A percentile compares a stretch with the other conserved stretches of the same genome.
These are phyloP conservation scores for Vanessa tameamea DNA, from an alignment of 1,140 invertebrate genomes.

Conservation along the genomic window DNA sequence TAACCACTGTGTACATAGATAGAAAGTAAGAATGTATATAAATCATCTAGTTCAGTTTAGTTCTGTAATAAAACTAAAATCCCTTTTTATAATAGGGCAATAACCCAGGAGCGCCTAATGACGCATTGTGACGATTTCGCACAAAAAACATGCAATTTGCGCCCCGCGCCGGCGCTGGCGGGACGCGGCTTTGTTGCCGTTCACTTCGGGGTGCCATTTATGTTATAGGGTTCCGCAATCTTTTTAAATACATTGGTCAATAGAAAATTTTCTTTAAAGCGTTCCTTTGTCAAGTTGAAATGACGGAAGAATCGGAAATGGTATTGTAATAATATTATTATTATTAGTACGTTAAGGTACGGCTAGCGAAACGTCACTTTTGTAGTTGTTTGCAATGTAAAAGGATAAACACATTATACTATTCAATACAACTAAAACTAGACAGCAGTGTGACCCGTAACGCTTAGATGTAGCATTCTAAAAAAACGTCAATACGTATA, in stretches of 20 bases:
- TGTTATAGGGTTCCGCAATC: slow-evolving; percentile 14
- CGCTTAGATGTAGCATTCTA: too few species aligned
- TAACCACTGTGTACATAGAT: too few species aligned
- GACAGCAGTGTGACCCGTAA: too few species aligned
- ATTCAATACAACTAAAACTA: too few species aligned
- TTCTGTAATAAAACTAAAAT: neutral
- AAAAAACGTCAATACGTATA: too few species aligned
- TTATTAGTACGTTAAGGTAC: neutral
- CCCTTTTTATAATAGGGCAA: neutral
- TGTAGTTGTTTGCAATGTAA: too few species aligned
- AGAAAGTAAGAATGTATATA: too few species aligned
- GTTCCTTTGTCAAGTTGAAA: neutral
- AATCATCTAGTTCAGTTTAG: neutral
- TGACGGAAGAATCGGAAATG: neutral
- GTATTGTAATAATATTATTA: neutral
- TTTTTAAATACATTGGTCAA: neutral
- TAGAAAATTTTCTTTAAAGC: neutral
- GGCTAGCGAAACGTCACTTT: too few species aligned
- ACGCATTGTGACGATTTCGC: slow-evolving; percentile 41
- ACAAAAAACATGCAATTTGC: slow-evolving; percentile 52
- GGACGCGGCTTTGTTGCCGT: slow-evolving; percentile 36
- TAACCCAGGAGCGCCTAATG: slow-evolving; percentile 38
- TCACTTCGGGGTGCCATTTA: neutral
- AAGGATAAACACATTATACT: too few species aligned
- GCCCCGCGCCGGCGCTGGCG: slow-evolving; percentile 20